These are phyloP conservation scores for Elmis aenea DNA, from an alignment of 2,888 invertebrate genomes.

Conservation along the genomic window DNA sequence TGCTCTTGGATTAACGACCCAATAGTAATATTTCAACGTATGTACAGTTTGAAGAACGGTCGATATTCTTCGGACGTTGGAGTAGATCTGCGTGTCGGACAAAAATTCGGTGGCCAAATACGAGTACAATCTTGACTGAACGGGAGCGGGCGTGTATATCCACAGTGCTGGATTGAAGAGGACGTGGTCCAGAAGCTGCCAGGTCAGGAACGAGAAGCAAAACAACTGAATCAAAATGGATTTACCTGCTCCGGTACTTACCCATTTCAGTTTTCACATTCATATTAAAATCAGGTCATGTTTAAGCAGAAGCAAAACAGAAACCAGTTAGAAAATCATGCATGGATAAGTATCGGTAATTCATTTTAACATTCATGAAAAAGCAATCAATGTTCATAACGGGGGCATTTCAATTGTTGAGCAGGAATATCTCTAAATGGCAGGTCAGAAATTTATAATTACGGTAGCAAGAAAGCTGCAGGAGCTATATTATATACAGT, in stretches of 20 bases:
- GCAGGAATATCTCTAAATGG: too few relatives aligned
- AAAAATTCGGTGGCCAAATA: constrained; percentile 99
- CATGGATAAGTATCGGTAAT: constrained; percentile 45
- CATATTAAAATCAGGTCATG: constrained; percentile 7
- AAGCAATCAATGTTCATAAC: too few relatives aligned
- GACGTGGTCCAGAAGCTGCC: constrained; percentile 98
- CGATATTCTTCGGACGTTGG: constrained; percentile 91
- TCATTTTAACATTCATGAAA: constrained; percentile 4
- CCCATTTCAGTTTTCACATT: constrained; percentile 37
- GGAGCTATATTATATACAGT: too few relatives aligned
- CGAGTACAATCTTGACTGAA: constrained; percentile 92
- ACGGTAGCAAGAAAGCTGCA: too few relatives aligned
- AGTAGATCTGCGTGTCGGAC: constrained; percentile 95
- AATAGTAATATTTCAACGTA: constrained; percentile 98
- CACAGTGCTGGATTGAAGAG: constrained; percentile 99
- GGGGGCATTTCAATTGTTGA: too few relatives aligned
- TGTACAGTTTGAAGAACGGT: constrained; percentile 98
- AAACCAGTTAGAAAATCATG: too few relatives aligned
- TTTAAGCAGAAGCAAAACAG: constrained; percentile 21
- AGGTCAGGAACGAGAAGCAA: constrained; percentile 84
- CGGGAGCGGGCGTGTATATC: constrained; percentile 96
- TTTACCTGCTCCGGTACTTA: constrained; percentile 54
- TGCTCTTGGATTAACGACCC: constrained; percentile 93
- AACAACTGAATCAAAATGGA: constrained; percentile 73
- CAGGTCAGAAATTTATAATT: too few relatives aligned